phyloP scores from a whole-genome alignment of 2,888 invertebrate species.

The Yponomeuta sedellus region DNA sequence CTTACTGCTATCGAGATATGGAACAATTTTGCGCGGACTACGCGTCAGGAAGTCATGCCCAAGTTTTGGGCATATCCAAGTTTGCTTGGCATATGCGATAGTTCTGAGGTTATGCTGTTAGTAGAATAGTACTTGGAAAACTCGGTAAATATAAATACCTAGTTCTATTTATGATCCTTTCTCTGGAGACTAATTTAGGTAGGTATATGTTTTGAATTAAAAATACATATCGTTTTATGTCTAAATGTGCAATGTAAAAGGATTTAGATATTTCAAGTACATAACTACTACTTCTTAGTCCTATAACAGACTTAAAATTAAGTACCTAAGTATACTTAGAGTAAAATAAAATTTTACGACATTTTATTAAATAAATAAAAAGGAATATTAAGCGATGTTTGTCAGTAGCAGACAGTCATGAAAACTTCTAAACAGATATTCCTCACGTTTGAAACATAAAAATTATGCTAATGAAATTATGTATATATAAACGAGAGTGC shows the following conservation, averaged over 20 bases:
- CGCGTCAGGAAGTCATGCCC: background rate
- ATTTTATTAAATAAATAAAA: background rate
- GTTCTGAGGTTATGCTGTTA: background rate
- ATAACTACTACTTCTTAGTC: background rate
- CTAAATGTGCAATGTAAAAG: background rate
- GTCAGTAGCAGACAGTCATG: background rate
- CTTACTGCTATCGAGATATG: background rate
- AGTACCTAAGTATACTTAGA: no score
- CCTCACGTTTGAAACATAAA: background rate
- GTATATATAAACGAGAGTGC: no score
- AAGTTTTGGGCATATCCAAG: background rate
- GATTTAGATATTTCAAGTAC: background rate
- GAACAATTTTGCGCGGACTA: background rate
- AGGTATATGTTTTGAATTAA: constrained; percentile 9
- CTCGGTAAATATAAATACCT: no score
- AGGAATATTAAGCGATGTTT: background rate
- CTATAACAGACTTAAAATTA: background rate
- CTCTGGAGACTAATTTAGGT: background rate
- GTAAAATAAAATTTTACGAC: background rate
- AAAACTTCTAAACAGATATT: background rate
- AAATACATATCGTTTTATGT: constrained; percentile 6
- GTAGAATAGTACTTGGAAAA: no score
- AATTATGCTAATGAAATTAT: background rate
- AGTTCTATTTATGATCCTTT: no score
- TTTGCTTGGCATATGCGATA: background rate